Evolutionary conservation across 1,140 invertebrate species (phyloP).

Genomic region (Nixonia krombeini): DNA sequence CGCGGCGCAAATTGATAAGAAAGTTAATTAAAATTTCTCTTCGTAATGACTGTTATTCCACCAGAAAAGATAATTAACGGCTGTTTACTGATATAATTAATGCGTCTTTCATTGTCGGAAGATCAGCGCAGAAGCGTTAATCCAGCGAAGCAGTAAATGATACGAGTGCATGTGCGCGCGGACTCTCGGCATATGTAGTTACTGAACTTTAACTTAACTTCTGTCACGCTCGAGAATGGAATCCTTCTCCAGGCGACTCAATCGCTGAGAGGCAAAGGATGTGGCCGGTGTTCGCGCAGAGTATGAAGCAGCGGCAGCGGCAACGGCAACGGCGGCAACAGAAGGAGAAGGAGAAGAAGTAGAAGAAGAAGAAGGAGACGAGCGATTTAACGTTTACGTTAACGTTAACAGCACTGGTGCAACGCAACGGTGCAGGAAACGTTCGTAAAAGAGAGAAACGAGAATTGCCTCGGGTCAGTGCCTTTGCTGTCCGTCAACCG

Average conservation of each 20-base stretch:
- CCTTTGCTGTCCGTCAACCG: conserved; percentile 49
- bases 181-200: conserved; percentile 19
- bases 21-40: too few relatives aligned
- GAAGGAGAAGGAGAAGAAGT: conserved; percentile 7
- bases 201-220: conserved; percentile 30
- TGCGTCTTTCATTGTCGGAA: conserved; percentile 29
- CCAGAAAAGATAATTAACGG: not conserved
- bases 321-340: conserved; percentile 9
- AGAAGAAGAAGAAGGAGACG: conserved; percentile 22
- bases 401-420: conserved; percentile 18
- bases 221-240: conserved; percentile 38
- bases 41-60: too few relatives aligned
- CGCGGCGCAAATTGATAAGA: too few relatives aligned
- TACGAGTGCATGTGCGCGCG: conserved; percentile 1
- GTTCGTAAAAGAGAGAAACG: conserved; percentile 43
- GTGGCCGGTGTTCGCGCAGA: conserved; percentile 21
- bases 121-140: not conserved
- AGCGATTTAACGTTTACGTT: conserved; percentile 40
- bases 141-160: not conserved
- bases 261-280: conserved; percentile 37
- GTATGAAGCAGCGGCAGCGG: too few relatives aligned
- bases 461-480: conserved; percentile 46
- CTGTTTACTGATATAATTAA: conserved; percentile 29
- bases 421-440: conserved; percentile 25
- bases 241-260: conserved; percentile 38